phyloP scores from a whole-genome alignment of 2,888 invertebrate genomes.

The Phortica magna region DNA sequence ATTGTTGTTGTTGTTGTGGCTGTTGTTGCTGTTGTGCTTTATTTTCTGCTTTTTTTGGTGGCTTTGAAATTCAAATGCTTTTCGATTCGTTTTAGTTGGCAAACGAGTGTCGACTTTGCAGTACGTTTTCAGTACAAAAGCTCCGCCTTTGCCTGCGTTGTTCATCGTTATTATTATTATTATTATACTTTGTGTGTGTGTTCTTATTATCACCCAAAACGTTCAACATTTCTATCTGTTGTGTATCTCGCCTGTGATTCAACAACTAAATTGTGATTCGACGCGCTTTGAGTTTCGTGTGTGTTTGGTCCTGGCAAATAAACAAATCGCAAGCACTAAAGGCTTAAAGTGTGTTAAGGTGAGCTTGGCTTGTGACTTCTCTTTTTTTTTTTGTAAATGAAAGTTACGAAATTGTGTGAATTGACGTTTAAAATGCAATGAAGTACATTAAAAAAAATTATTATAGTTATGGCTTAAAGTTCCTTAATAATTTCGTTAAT shows the following conservation, averaged over 20 bases:
- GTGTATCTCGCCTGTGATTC: background rate
- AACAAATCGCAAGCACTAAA: background rate
- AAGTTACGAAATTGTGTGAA: background rate
- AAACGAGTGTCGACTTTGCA: constrained; percentile 74
- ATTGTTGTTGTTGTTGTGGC: constrained; percentile 39
- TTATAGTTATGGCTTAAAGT: background rate
- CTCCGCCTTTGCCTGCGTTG: constrained; percentile 9
- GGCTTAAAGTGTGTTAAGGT: constrained; percentile 12
- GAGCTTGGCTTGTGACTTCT: background rate
- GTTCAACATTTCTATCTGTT: background rate
- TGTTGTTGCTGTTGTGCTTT: constrained; percentile 52
- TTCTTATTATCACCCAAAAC: background rate
- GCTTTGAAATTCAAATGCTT: constrained; percentile 69
- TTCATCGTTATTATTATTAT: background rate
- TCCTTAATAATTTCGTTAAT: background rate
- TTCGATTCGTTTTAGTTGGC: constrained; percentile 70
- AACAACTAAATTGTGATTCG: background rate
- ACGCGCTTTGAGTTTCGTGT: background rate
- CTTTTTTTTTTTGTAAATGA: background rate
- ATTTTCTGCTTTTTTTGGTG: constrained; percentile 60
- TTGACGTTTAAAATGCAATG: background rate
- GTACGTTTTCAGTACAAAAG: constrained; percentile 53
- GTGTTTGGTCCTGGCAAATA: background rate
- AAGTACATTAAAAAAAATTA: background rate
- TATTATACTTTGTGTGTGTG: constrained; percentile 41